A percentile compares a stretch with the other conserved stretches of the same genome.
These are phyloP conservation scores for Anser cygnoides DNA, from an alignment of 2,113 vertebrate genomes.

Conservation along the genomic window DNA sequence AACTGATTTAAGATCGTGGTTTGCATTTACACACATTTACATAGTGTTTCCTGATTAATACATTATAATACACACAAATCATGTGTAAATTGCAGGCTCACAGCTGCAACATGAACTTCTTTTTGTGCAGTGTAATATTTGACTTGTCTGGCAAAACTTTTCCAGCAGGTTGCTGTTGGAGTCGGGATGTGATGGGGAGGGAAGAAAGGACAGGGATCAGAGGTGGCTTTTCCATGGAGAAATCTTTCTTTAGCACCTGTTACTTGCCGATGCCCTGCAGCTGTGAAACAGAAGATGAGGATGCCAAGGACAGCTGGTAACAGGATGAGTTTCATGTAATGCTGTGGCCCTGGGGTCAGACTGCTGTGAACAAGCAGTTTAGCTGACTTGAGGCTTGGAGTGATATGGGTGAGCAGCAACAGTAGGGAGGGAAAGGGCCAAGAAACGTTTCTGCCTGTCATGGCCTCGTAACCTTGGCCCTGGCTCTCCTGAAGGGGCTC, in stretches of 20 bases:
- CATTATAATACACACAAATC: conserved; percentile 31
- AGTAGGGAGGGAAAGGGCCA: neutral
- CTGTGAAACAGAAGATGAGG: neutral
- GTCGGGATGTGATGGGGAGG: neutral
- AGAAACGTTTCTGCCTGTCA: neutral
- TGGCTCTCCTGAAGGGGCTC: neutral
- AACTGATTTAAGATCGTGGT: conserved; percentile 25
- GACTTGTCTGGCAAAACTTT: neutral
- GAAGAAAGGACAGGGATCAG: neutral
- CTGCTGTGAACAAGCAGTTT: neutral
- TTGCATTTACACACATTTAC: conserved; percentile 62
- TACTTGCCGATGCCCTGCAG: neutral
- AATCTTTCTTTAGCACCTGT: neutral
- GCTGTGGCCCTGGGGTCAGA: neutral
- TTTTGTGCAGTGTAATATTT: neutral
- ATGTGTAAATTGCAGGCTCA: conserved; percentile 13
- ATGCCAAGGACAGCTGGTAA: neutral
- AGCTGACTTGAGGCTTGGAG: neutral
- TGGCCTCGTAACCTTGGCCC: neutral
- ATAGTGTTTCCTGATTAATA: conserved; percentile 42
- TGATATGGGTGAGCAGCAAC: neutral
- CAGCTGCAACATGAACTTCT: neutral
- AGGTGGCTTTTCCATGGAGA: neutral
- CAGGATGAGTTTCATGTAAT: neutral
- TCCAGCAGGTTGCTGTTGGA: neutral